Evolutionary conservation across 2,113 vertebrate genomes (phyloP).

Genomic region (Seriola aureovittata): DNA sequence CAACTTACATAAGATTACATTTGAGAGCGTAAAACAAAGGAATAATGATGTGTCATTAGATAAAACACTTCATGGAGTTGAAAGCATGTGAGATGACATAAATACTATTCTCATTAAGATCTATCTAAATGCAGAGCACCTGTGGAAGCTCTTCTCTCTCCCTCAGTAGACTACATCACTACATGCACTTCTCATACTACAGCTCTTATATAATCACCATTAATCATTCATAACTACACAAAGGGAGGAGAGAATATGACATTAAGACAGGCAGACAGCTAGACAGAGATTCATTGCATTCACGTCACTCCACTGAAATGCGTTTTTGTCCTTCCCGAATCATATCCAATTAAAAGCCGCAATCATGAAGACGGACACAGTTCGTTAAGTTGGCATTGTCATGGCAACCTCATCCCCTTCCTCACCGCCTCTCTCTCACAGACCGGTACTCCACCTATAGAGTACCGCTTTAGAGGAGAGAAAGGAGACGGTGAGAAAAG

Average conservation of each 20-base stretch:
- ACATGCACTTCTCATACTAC: slow-evolving; percentile 24
- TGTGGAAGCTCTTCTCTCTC: not conserved
- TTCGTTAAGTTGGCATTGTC: slow-evolving; percentile 56
- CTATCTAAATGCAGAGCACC: not conserved
- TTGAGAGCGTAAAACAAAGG: not conserved
- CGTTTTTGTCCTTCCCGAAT: slow-evolving; percentile 33
- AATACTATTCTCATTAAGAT: not conserved
- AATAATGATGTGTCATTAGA: not conserved
- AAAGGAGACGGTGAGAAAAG: slow-evolving; percentile 22
- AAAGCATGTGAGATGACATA: not conserved
- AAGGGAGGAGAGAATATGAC: not conserved
- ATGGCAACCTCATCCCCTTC: slow-evolving; percentile 59
- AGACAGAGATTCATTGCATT: slow-evolving; percentile 4
- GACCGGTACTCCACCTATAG: slow-evolving; percentile 26
- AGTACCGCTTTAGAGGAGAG: slow-evolving; percentile 1
- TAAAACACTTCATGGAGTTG: not conserved
- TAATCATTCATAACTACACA: slow-evolving; percentile 59
- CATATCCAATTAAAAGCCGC: slow-evolving; percentile 53
- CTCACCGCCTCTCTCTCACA: slow-evolving; percentile 1
- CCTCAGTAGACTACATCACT: not conserved
- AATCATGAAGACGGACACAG: slow-evolving; percentile 22
- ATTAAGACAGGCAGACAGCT: not conserved
- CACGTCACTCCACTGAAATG: slow-evolving; percentile 4
- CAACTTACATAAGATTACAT: slow-evolving; percentile 8
- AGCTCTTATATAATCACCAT: slow-evolving; percentile 50